These are phyloP conservation scores for Trochalopteron elliotii DNA, from an alignment of 2,113 vertebrate genomes.

Conservation along the genomic window DNA sequence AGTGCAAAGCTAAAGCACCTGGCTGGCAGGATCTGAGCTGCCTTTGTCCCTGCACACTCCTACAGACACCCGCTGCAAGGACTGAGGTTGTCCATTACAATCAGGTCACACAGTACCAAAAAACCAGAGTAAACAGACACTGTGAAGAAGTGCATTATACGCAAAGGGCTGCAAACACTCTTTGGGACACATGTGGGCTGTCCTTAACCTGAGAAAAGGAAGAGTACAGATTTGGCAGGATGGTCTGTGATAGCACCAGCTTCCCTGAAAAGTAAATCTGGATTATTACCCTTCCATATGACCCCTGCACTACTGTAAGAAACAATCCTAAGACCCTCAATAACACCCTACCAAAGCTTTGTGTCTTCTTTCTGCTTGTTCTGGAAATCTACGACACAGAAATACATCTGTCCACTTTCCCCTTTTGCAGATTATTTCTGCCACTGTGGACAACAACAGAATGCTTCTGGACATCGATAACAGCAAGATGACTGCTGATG, in stretches of 20 bases:
- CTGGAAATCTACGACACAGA: background rate
- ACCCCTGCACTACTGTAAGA: background rate
- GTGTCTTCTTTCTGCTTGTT: background rate
- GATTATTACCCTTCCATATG: background rate
- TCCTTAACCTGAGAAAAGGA: background rate
- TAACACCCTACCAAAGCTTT: background rate
- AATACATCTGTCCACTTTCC: background rate
- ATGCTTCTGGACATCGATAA: constrained; percentile 69
- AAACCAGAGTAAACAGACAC: background rate
- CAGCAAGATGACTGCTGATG: constrained; percentile 67
- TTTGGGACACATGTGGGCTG: background rate
- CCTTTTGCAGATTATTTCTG: constrained; percentile 27
- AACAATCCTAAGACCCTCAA: background rate
- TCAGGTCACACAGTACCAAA: background rate
- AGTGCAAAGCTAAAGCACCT: background rate
- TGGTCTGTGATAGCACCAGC: background rate
- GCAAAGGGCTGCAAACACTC: background rate
- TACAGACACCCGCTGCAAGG: background rate
- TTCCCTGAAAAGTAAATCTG: background rate
- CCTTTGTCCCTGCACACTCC: background rate
- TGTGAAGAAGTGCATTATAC: fast-evolving
- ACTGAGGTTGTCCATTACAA: background rate
- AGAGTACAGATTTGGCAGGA: background rate
- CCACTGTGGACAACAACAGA: constrained; percentile 56
- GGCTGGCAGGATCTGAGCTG: background rate